phyloP scores from a whole-genome alignment of 2,888 invertebrate genomes.

The Pemphredon lugubris region DNA sequence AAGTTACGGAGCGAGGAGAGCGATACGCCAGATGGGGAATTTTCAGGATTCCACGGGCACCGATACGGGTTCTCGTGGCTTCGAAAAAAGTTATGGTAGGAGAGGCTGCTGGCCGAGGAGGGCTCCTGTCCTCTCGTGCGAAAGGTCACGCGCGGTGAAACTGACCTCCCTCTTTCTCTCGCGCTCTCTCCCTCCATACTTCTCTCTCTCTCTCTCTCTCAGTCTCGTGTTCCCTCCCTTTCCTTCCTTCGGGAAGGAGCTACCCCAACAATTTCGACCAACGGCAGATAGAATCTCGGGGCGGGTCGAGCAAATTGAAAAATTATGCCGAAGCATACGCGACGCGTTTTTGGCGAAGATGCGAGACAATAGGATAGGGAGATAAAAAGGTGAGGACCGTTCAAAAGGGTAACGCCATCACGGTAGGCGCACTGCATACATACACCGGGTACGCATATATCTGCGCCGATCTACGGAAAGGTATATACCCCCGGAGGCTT shows the following conservation, averaged over 20 bases:
- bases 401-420: conserved; percentile 69
- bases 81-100: conserved; percentile 66
- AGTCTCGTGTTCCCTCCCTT: not conserved
- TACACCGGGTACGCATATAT: conserved; percentile 56
- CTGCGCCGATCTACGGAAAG: conserved; percentile 61
- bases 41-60: conserved; percentile 56
- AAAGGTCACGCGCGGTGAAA: conserved; percentile 66
- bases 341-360: conserved; percentile 69
- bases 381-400: conserved; percentile 68
- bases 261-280: conserved; percentile 57
- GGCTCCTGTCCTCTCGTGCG: conserved; percentile 66
- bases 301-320: conserved; percentile 69
- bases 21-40: conserved; percentile 26
- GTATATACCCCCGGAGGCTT: conserved; percentile 56
- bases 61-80: conserved; percentile 58
- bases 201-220: conserved; percentile 10
- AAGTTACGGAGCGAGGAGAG: too few species aligned
- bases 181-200: conserved; percentile 6
- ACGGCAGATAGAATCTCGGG: conserved; percentile 64
- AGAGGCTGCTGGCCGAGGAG: conserved; percentile 37
- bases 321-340: conserved; percentile 66
- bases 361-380: conserved; percentile 64
- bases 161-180: conserved; percentile 47
- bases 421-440: conserved; percentile 38
- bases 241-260: conserved; percentile 32